These are phyloP conservation scores for Lasiurus cinereus DNA, from an alignment of 2,113 vertebrate genomes.

Conservation along the genomic window DNA sequence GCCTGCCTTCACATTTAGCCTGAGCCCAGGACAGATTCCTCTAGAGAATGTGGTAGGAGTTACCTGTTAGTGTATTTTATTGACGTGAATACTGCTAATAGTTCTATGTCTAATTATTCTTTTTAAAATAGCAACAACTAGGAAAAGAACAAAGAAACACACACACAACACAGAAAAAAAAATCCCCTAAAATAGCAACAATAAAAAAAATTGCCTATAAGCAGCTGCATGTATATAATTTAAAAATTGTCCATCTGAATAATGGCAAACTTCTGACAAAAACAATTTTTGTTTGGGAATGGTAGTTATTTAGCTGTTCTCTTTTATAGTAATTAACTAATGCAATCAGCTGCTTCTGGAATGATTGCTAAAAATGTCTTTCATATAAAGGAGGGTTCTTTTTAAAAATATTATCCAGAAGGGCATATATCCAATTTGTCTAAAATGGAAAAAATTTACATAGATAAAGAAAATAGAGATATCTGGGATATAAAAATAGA, in stretches of 20 bases:
- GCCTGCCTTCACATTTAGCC: neutral
- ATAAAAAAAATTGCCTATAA: neutral
- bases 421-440: neutral
- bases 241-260: constrained; percentile 37
- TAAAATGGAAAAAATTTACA: neutral
- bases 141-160: neutral
- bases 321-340: constrained; percentile 35
- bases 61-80: neutral
- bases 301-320: neutral
- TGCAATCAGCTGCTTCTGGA: constrained; percentile 27
- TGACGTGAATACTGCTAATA: neutral
- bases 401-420: neutral
- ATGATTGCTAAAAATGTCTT: constrained; percentile 52
- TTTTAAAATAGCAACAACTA: constrained; percentile 43
- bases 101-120: neutral
- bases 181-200: constrained; percentile 24
- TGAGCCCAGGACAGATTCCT: neutral
- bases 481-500: constrained; percentile 41
- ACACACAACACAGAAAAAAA: neutral
- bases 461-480: neutral
- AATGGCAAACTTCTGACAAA: constrained; percentile 52
- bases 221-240: neutral
- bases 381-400: constrained; percentile 23
- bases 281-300: constrained; percentile 41
- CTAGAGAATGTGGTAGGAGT: neutral